Evolutionary conservation across 2,797 vertebrate species (phyloP), one percentile per base, ranked within the genome.

Genomic region (Leptoclinus maculatus): DNA sequence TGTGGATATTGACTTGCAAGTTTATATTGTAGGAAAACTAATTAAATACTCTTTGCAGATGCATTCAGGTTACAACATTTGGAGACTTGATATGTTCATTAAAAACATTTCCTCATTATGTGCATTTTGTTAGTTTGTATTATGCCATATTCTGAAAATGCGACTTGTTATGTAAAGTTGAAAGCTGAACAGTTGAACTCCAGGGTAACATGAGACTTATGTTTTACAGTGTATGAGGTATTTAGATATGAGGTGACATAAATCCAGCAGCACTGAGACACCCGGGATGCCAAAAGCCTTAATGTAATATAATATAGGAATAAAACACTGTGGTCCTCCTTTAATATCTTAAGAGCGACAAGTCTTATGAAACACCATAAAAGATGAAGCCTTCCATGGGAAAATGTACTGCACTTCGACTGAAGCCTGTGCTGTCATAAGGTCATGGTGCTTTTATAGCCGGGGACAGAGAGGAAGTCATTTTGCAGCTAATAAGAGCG

Each of bases 371-470:
- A 94, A 90, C 74, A 79, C 72, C 56, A 76, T 82, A 83, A 91
- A 88, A 91, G 78, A 89, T 74, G 87, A 75, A 80, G 83, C 85
- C 86, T 91, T 84, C 79, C 53, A 29, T 11, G 21, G 78, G 81
- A 49, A 89, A 92, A 92, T 91, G 87, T 90, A 93, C 91, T 78
- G 83, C 74, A 86, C 85, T 86, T 84, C 32, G 54, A 82, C 90
- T 82, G 85, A 87, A 76, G 87, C 88, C 82, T 56, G 21, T 32
- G 82, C 83, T 54, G 80, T 88, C 88, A 85, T 88, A 89, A 88
- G 93, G 88, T 87, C 84, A 80, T 83, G 81, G 76, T 84, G 85
- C 85, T 91, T 91, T 94, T 92, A 91, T 84, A 78, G 86, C 70
- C 69, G 84, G 70, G 69, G 84, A 88, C 78, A 82, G 80, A 84